phyloP scores from a whole-genome alignment of 1,140 invertebrate genomes.

The Caligus rogercresseyi region DNA sequence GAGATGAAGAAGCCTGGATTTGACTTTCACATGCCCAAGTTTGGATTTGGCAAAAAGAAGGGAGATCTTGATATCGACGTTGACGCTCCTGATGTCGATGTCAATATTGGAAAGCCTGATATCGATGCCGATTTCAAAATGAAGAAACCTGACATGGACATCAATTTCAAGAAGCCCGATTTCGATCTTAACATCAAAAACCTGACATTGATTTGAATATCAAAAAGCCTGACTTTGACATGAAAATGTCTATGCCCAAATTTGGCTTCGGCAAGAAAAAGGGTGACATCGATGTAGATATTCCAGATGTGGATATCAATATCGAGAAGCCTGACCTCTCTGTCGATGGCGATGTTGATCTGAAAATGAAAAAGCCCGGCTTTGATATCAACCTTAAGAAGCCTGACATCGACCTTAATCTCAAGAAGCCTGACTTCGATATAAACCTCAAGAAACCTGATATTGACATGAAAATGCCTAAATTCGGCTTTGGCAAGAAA shows the following conservation, averaged over 20 bases:
- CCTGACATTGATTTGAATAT: not conserved
- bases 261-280: not conserved
- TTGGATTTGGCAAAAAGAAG: not conserved
- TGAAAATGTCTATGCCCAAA: not conserved
- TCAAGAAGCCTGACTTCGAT: too few species aligned
- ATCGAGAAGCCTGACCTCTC: too few species aligned
- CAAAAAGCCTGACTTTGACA: not conserved
- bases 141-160: not conserved
- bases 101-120: not conserved
- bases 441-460: too few species aligned
- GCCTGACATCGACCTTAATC: not conserved
- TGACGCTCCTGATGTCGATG: too few species aligned
- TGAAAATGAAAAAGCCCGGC: too few species aligned
- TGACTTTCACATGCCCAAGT: not conserved
- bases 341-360: too few species aligned
- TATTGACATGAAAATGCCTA: not conserved
- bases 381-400: not conserved
- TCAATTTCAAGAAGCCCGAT: too few species aligned
- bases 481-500: not conserved
- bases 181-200: not conserved
- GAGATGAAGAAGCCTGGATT: not conserved
- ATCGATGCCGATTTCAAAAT: not conserved
- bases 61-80: too few species aligned
- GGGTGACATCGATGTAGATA: not conserved
- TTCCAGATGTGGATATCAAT: not conserved